Conservation (phyloP, 2,113 vertebrate genomes). For the Pantherophis guttatus region DNA sequence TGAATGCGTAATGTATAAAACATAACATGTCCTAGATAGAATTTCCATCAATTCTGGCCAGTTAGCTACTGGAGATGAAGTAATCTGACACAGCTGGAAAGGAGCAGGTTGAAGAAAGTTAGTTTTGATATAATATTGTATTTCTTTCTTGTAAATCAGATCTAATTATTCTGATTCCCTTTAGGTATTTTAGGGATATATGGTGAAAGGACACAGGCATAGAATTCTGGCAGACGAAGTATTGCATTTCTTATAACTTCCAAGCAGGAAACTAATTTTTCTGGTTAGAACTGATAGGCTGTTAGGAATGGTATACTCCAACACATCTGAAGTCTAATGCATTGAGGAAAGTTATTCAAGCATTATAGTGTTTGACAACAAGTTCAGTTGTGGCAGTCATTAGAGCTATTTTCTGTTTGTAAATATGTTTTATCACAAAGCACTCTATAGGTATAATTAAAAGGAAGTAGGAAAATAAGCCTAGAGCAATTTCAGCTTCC, state of each 20-base stretch:
- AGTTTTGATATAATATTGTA: background rate
- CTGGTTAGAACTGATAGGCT: background rate
- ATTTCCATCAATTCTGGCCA: background rate
- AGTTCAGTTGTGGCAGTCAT: background rate
- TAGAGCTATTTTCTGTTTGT: background rate
- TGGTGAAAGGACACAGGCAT: background rate
- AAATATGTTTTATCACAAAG: background rate
- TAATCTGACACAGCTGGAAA: background rate
- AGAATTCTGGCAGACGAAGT: background rate
- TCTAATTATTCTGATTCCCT: background rate
- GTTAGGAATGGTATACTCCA: background rate
- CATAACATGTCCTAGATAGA: background rate
- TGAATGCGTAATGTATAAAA: background rate
- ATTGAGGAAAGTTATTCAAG: background rate
- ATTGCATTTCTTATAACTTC: background rate
- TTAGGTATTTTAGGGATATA: background rate
- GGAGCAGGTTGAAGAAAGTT: background rate
- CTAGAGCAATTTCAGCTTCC: background rate
- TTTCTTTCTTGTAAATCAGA: background rate
- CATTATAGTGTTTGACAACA: background rate
- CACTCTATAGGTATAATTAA: background rate
- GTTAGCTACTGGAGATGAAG: background rate
- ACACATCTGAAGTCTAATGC: background rate
- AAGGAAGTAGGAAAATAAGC: background rate
- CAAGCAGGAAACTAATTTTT: background rate